A percentile compares a stretch with the other conserved stretches of the same genome.
Conservation (phyloP, 2,888 invertebrate genomes). For the Chaetoderma sp. region DNA sequence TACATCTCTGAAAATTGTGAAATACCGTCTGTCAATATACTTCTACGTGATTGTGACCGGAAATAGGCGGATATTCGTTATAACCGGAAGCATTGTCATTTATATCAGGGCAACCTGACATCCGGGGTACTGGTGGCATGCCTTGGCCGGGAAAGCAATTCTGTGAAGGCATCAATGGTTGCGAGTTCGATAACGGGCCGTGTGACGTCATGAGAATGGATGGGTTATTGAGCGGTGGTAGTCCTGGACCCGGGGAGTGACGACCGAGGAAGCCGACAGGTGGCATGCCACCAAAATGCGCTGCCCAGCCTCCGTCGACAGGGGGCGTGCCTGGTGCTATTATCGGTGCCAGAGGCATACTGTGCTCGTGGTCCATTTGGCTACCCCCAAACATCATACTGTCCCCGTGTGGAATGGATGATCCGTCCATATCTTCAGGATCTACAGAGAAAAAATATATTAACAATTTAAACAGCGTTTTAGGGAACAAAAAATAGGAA, state of each 20-base stretch:
- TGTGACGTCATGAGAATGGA: conserved; percentile 60
- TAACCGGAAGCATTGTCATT: conserved; percentile 51
- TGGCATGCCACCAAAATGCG: not conserved
- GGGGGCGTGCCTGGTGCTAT: conserved; percentile 60
- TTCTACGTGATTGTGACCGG: conserved; percentile 62
- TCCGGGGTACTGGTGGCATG: conserved; percentile 40
- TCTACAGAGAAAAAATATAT: conserved; percentile 38
- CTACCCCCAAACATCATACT: conserved; percentile 54
- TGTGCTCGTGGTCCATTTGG: conserved; percentile 60
- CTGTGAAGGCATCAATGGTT: conserved; percentile 54
- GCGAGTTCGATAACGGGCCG: conserved; percentile 45
- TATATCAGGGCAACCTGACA: conserved; percentile 53
- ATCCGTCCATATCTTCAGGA: conserved; percentile 52
- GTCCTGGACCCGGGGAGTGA: conserved; percentile 33
- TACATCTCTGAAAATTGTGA: too few relatives aligned
- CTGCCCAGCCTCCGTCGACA: conserved; percentile 47
- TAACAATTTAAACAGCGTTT: not conserved
- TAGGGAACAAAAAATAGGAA: not conserved
- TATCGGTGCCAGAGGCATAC: conserved; percentile 59
- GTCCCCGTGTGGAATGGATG: conserved; percentile 42
- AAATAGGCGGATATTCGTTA: conserved; percentile 56
- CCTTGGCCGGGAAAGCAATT: conserved; percentile 11
- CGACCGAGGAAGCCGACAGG: conserved; percentile 39
- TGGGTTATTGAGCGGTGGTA: conserved; percentile 39
- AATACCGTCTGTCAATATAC: conserved; percentile 52